phyloP scores from a whole-genome alignment of 92 coral and sea anemone genomes.

The Zoanthus sansibaricus region DNA sequence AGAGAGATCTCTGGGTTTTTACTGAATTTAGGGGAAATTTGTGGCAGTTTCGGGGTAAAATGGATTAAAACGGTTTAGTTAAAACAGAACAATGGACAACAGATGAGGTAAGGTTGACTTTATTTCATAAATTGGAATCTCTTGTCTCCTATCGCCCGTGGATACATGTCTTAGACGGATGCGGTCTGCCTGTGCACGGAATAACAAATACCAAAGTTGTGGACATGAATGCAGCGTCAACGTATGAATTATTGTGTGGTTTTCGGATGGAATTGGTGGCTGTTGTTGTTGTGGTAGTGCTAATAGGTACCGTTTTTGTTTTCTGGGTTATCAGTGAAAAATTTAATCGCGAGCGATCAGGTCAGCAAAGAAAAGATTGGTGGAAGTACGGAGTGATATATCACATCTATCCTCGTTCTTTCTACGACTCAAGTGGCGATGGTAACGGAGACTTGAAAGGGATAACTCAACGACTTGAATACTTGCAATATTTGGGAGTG shows the following conservation, averaged over 20 bases:
- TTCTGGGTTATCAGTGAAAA: conserved; percentile 13
- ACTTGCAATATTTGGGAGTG: conserved; percentile 86
- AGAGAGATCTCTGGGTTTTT: too few species aligned
- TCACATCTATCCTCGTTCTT: conserved; percentile 93
- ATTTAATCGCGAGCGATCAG: conserved; percentile 11
- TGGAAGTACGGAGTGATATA: conserved; percentile 86
- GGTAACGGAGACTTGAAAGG: conserved; percentile 94
- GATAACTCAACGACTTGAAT: conserved; percentile 73
- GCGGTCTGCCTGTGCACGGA: neutral
- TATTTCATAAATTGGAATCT: too few species aligned
- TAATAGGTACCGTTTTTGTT: conserved; percentile 22
- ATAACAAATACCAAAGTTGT: neutral
- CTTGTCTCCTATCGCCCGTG: too few species aligned
- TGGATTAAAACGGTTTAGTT: too few species aligned
- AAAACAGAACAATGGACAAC: too few species aligned
- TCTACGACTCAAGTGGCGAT: conserved; percentile 83
- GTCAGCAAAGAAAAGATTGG: conserved; percentile 67
- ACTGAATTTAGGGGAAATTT: too few species aligned
- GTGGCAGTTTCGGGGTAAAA: too few species aligned
- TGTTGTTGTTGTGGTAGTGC: conserved; percentile 34
- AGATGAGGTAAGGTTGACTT: too few species aligned
- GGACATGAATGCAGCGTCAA: neutral
- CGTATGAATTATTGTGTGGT: neutral
- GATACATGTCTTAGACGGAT: neutral
- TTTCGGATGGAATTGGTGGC: conserved; percentile 17